Percentiles rank a stretch among this genome's conserved stretches.
Conservation (phyloP, 2,888 invertebrate genomes). For the Caenorhabditis japonica region DNA sequence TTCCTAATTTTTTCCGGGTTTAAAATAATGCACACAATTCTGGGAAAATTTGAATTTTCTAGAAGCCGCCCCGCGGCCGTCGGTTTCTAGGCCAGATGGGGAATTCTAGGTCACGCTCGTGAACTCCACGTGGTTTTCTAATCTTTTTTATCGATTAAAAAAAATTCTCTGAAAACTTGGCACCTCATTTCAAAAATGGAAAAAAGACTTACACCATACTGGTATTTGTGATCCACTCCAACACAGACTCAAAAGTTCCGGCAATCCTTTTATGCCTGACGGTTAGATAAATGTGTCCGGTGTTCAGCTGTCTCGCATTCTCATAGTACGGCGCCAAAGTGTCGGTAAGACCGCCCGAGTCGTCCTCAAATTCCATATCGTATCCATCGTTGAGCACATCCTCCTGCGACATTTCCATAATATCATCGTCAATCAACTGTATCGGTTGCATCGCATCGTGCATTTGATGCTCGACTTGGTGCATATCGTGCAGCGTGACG, state of each 20-base stretch:
- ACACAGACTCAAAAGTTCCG: slow-evolving; percentile 50
- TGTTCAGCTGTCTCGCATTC: slow-evolving; percentile 50
- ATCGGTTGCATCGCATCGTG: not conserved
- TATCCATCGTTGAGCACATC: slow-evolving; percentile 59
- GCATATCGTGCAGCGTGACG: slow-evolving; percentile 28
- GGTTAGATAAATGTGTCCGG: slow-evolving; percentile 60
- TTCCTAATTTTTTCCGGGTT: too few species aligned
- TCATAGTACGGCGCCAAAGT: slow-evolving; percentile 59
- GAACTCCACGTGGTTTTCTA: too few species aligned
- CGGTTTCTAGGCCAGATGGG: too few species aligned
- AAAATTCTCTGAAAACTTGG: too few species aligned
- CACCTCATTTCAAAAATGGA: not conserved
- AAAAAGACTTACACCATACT: slow-evolving; percentile 56
- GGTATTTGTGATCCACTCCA: slow-evolving; percentile 62
- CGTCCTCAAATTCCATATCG: slow-evolving; percentile 61
- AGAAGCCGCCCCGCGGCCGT: too few species aligned
- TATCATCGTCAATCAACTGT: slow-evolving; percentile 9
- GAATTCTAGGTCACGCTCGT: too few species aligned
- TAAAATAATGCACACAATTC: too few species aligned
- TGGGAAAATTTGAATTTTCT: too few species aligned
- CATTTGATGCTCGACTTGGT: slow-evolving; percentile 3
- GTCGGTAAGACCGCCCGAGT: slow-evolving; percentile 53
- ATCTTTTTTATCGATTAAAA: not conserved
- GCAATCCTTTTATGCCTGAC: slow-evolving; percentile 60
- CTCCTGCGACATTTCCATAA: slow-evolving; percentile 35